Percentiles rank a stretch among this genome's conserved stretches.
phyloP scores from a whole-genome alignment of 2,113 vertebrate species.

The Peucedramus taeniatus region DNA sequence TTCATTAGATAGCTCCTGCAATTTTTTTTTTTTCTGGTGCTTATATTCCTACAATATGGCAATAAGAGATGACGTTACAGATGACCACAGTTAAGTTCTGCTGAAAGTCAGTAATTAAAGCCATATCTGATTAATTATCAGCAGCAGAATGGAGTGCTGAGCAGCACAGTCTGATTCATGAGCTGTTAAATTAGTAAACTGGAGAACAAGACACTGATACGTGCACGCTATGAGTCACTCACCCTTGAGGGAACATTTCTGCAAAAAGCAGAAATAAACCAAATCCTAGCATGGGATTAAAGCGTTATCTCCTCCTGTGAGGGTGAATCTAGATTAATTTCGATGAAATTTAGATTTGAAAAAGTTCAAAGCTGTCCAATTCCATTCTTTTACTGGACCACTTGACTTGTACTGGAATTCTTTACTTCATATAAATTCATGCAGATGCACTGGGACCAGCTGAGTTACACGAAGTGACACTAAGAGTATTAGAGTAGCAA shows the following conservation, averaged over 20 bases:
- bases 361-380: background rate
- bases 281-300: background rate
- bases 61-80: background rate
- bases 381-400: background rate
- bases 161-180: slow-evolving; percentile 53
- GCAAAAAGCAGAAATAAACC: background rate
- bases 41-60: background rate
- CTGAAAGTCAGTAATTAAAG: slow-evolving; percentile 59
- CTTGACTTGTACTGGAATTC: too few species aligned
- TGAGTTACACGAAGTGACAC: background rate
- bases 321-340: background rate
- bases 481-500: background rate
- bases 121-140: slow-evolving; percentile 68
- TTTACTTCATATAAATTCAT: background rate
- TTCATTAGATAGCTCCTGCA: background rate
- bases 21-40: background rate
- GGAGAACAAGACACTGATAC: background rate
- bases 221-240: background rate
- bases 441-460: background rate
- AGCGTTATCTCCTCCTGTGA: background rate
- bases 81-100: slow-evolving; percentile 57
- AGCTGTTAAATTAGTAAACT: slow-evolving; percentile 62
- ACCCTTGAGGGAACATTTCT: background rate
- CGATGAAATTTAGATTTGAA: background rate
- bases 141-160: slow-evolving; percentile 52